phyloP scores from a whole-genome alignment of 2,113 vertebrate species.

The Dipodomys spectabilis region DNA sequence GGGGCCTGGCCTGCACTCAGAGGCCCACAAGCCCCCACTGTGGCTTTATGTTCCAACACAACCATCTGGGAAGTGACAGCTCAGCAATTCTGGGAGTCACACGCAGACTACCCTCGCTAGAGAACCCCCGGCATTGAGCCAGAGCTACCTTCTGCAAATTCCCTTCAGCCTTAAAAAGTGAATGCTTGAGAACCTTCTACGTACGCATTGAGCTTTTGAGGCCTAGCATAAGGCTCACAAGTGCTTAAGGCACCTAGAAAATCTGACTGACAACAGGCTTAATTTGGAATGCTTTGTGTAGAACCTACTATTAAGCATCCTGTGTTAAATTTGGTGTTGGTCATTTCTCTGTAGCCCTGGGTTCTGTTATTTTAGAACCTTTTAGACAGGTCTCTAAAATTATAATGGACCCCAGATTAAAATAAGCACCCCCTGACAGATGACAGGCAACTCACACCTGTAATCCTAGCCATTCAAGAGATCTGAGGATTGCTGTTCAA shows the following conservation, averaged over 20 bases:
- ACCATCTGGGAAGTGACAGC: not conserved
- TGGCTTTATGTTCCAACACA: slow-evolving; percentile 26
- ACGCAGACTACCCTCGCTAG: not conserved
- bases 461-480: no score
- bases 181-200: not conserved
- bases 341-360: not conserved
- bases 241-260: not conserved
- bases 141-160: slow-evolving; percentile 12
- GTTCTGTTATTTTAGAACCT: not conserved
- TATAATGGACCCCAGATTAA: not conserved
- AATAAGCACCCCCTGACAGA: not conserved
- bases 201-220: not conserved
- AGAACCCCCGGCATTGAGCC: not conserved
- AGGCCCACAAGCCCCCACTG: not conserved
- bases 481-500: no score
- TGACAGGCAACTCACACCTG: no score
- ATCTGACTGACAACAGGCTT: not conserved
- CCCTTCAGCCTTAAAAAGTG: not conserved
- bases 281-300: not conserved
- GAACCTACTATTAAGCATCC: not conserved
- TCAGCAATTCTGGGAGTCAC: not conserved
- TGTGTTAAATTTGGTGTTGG: not conserved
- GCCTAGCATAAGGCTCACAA: not conserved
- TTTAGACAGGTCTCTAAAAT: not conserved
- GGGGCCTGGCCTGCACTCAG: not conserved